Evolutionary conservation across 2,113 vertebrate species (phyloP), one percentile per base, ranked within the genome.

Genomic region (Nematolebias whitei): DNA sequence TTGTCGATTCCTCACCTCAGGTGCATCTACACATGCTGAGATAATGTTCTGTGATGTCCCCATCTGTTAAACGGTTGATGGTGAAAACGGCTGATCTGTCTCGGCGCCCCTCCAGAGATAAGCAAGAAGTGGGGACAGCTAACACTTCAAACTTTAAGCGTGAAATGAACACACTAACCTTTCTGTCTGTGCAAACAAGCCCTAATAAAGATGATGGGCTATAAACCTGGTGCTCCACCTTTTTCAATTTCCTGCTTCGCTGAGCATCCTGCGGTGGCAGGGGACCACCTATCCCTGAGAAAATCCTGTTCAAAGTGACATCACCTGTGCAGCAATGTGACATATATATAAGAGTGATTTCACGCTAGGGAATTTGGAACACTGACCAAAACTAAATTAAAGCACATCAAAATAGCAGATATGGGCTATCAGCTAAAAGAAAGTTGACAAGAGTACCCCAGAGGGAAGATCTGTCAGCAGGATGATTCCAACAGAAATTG

Each of bases 191-290:
- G 79, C 85, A 90, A 92, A 92, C 88, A 87, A 90, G 88, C 63
- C 87, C 83, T 86, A 87, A 89, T 90, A 90, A 86, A 74, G 71
- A 58, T 81, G 74, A 87, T 68, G 78, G 79, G 58, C 82, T 64
- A 76, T 86, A 85, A 89, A 90, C 85, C 79, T 68, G 41, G 32
- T 40, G 49, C 66, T 74, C 68, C 74, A 73, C 75, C 39, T 81
- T 90, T 92, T 66, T 92, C 85, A 91, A 92, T 93, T 92, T 92
- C 69, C 85, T 81, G 84, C 89, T 76, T 81, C 68, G 32, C 52
- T 81, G 89, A 85, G 65, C 86, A 85, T 78, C 80, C 81, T 61
- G 65, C 74, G 62, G 78, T 74, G 72, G 54, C 82, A 61, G 52
- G 81, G 68, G 86, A 74, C 56, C 68, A 71, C 80, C 82, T 80